These are phyloP conservation scores for Aplodontia rufa DNA, from an alignment of 2,113 vertebrate species.

Conservation along the genomic window DNA sequence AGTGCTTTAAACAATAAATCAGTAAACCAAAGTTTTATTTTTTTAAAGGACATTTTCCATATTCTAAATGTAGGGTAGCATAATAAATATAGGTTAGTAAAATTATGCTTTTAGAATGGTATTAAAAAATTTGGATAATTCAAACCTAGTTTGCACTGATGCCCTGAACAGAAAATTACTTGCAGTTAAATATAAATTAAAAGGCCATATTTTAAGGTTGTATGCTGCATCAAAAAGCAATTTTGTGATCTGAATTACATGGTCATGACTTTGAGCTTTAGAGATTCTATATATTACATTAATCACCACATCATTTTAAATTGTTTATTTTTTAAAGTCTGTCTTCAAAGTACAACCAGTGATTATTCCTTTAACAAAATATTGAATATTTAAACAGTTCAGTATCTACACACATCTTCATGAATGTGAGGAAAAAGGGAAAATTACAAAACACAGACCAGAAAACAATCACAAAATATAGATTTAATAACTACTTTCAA, in stretches of 20 bases:
- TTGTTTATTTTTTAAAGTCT: slow-evolving; percentile 63
- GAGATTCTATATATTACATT: background rate
- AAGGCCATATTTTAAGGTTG: background rate
- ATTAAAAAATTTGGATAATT: slow-evolving; percentile 19
- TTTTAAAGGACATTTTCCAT: slow-evolving; percentile 10
- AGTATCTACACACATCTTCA: slow-evolving; percentile 20
- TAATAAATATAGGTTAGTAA: background rate
- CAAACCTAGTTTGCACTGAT: background rate
- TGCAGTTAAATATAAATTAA: background rate
- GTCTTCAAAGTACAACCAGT: slow-evolving; percentile 50
- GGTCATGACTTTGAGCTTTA: background rate
- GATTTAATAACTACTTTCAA: slow-evolving; percentile 84
- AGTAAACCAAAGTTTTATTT: no score
- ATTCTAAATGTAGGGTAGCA: background rate
- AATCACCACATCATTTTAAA: slow-evolving; percentile 58
- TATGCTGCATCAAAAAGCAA: background rate
- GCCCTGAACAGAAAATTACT: background rate
- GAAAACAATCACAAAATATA: slow-evolving; percentile 82
- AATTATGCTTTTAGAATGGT: background rate
- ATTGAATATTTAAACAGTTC: slow-evolving; percentile 54
- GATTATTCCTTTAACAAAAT: slow-evolving; percentile 57
- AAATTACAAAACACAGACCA: slow-evolving; percentile 63
- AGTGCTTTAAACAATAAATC: no score
- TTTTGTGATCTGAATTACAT: slow-evolving; percentile 12
- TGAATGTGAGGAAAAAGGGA: background rate